Evolutionary conservation across 2,888 invertebrate species (phyloP).

Genomic region (Rhamnusium bicolor): DNA sequence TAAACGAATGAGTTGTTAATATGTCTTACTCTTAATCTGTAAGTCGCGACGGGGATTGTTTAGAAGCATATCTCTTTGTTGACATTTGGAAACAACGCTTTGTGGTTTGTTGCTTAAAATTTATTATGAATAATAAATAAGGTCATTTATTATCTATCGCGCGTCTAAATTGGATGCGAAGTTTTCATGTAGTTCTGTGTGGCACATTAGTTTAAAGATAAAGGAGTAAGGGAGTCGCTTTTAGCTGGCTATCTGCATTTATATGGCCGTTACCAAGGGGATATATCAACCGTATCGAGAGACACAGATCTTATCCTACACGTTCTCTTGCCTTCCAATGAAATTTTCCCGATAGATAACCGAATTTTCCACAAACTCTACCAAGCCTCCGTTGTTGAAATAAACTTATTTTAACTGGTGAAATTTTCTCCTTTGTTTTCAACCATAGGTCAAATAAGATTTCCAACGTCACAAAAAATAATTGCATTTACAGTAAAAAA

Average conservation of each 20-base stretch:
- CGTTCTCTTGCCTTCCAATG: conserved; percentile 52
- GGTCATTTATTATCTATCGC: conserved; percentile 37
- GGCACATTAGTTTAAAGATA: conserved; percentile 51
- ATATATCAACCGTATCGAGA: conserved; percentile 55
- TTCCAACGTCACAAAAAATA: conserved; percentile 36
- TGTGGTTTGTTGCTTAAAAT: conserved; percentile 19
- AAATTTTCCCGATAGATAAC: conserved; percentile 54
- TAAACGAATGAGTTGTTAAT: too few species aligned
- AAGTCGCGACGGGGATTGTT: not conserved
- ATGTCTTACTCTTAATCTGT: too few species aligned
- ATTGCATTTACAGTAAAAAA: conserved; percentile 30
- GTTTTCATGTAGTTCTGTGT: conserved; percentile 48
- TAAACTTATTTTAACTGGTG: conserved; percentile 45
- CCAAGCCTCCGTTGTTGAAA: conserved; percentile 38
- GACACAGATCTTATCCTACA: conserved; percentile 52
- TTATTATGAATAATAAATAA: conserved; percentile 39
- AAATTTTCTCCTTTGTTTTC: conserved; percentile 34
- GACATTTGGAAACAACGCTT: conserved; percentile 8
- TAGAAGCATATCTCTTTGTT: not conserved
- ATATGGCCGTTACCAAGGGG: conserved; percentile 53
- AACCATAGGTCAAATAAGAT: conserved; percentile 38
- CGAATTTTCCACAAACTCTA: conserved; percentile 50
- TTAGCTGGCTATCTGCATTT: conserved; percentile 53
- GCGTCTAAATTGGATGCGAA: conserved; percentile 40
- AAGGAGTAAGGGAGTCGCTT: conserved; percentile 48